Evolutionary conservation across 2,113 vertebrate genomes (phyloP).

Genomic region (Carollia perspicillata): DNA sequence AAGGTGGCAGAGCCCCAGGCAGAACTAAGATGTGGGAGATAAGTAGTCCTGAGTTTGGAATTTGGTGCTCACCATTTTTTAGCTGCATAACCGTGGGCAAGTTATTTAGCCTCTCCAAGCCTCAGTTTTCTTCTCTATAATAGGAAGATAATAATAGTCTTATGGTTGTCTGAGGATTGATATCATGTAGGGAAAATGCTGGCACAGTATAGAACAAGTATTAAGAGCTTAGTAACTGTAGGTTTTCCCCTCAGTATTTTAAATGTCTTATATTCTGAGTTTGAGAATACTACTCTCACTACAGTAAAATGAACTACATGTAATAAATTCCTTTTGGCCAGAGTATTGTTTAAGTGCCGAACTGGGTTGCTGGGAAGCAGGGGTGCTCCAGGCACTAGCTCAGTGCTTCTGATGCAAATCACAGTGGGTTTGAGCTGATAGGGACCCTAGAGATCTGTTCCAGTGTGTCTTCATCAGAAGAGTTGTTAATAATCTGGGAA

Average conservation of each 20-base stretch:
- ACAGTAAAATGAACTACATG: constrained; percentile 5
- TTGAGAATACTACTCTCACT: constrained; percentile 18
- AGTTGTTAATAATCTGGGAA: constrained; percentile 24
- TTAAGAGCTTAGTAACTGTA: constrained; percentile 26
- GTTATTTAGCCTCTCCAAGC: neutral
- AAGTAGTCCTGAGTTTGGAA: constrained; percentile 16
- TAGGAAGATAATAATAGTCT: neutral
- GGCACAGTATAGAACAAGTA: neutral
- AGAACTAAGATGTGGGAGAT: constrained; percentile 22
- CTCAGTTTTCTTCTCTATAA: constrained; percentile 15
- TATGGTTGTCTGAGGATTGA: neutral
- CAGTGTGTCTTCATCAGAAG: neutral
- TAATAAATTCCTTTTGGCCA: neutral
- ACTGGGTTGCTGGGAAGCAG: neutral
- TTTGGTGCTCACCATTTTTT: neutral
- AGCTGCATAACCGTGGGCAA: neutral
- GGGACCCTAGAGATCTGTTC: neutral
- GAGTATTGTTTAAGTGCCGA: constrained; percentile 17
- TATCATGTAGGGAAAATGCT: neutral
- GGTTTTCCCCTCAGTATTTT: neutral
- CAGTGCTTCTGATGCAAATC: constrained; percentile 24
- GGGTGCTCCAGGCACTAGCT: neutral
- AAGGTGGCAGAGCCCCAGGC: neutral
- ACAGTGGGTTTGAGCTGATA: neutral
- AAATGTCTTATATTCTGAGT: neutral